Conservation (phyloP, 2,113 vertebrate genomes). For the Anarhynchus alexandrinus region DNA sequence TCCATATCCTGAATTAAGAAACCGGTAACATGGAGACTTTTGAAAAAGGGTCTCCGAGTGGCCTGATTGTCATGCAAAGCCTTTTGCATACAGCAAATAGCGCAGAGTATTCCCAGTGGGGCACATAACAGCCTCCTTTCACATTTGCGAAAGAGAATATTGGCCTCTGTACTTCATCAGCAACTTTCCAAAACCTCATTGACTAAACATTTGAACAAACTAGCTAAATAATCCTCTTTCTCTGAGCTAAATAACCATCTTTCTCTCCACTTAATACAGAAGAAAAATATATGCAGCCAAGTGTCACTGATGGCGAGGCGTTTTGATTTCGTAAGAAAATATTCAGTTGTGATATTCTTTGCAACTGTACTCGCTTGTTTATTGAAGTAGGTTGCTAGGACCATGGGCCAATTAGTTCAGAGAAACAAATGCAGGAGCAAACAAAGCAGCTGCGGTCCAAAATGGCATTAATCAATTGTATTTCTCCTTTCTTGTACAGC, state of each 20-base stretch:
- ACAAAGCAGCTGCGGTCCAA: background rate
- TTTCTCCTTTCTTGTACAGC: background rate
- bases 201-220: slow-evolving; percentile 38
- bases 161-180: slow-evolving; percentile 16
- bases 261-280: background rate
- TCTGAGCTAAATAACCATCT: background rate
- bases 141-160: background rate
- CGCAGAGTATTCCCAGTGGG: background rate
- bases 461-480: background rate
- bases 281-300: background rate
- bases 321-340: slow-evolving; percentile 8
- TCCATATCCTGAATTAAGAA: background rate
- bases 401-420: background rate
- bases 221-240: background rate
- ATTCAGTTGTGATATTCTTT: background rate
- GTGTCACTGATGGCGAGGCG: background rate
- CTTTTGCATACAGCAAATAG: background rate
- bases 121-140: background rate
- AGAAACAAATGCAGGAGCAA: background rate
- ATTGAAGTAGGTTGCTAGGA: background rate
- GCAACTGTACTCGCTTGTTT: background rate
- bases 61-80: background rate
- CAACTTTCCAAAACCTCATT: slow-evolving; percentile 30
- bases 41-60: background rate
- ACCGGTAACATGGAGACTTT: background rate